Evolutionary conservation across 1,140 invertebrate species (phyloP), one percentile per base, ranked within the genome.

Genomic region (Neelides sp.): DNA sequence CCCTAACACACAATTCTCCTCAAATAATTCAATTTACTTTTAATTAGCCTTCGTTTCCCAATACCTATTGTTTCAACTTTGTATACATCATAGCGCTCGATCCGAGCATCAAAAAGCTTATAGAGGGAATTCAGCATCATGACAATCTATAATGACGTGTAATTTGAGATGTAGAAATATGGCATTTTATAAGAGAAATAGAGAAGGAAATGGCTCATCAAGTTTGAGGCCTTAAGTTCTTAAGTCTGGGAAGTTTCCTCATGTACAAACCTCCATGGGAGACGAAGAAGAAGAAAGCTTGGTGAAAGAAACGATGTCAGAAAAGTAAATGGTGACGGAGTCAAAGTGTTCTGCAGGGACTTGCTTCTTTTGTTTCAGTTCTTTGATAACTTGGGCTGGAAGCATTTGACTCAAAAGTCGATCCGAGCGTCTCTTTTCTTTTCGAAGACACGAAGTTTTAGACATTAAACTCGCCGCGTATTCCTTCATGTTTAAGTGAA

Each of bases 341-440:
- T 62, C 62, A 41, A 8, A 19, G 24, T 5, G 7, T 48, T 68
- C 66, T 4, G 66, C 67, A n/a, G 65, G 63, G n/a, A 72, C 69
- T 52, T 69, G 66, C 52, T 63, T 65, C 8, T 69, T 67, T 27
- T 65, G 59, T 50, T 70, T 69, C 5, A 73, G 57, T 48, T 71
- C 68, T 34, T 64, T 65, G 8, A 69, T 68, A n/a, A 73, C 71
- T 30, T 61, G 58, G 36, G 57, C 61, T 20, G 71, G 71, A 37
- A 73, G 59, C 62, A 73, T 70, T 61, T 73, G 67, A 47, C 65
- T 66, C 1, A 73, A 64, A 3, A 74, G 62, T 39, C 65, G 62
- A 57, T 73, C 72, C 8, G 67, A 68, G 39, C 67, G 68, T 40
- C 65, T 59, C 52, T 73, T 71, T 51, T 74, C 72, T 40, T 66